Evolutionary conservation across 1,140 invertebrate genomes (phyloP).

Genomic region (Drosophila mauritiana): DNA sequence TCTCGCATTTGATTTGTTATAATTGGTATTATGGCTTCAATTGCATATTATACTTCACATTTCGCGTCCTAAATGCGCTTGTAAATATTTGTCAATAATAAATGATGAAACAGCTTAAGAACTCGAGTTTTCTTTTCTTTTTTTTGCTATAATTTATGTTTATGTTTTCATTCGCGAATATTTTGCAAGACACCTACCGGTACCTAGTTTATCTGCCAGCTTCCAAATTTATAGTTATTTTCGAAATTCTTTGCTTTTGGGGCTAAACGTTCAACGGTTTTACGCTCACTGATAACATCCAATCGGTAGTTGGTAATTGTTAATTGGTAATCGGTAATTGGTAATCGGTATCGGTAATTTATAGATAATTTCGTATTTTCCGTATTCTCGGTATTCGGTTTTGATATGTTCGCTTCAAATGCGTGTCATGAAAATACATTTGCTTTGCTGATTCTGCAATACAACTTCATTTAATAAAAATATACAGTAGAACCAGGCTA

Average conservation of each 20-base stretch:
- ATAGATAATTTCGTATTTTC: constrained; percentile 38
- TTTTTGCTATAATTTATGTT: not conserved
- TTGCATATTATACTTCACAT: constrained; percentile 49
- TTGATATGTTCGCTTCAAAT: constrained; percentile 80
- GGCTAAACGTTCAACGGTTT: constrained; percentile 42
- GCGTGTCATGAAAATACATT: constrained; percentile 79
- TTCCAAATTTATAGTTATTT: constrained; percentile 33
- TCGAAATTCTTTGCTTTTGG: constrained; percentile 14
- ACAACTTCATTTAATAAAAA: constrained; percentile 72
- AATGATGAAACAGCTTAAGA: constrained; percentile 70
- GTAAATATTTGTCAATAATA: constrained; percentile 74
- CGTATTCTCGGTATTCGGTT: constrained; percentile 37
- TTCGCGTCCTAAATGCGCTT: constrained; percentile 61
- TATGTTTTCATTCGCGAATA: constrained; percentile 9
- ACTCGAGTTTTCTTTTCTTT: constrained; percentile 22
- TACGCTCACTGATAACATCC: constrained; percentile 23
- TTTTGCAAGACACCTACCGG: constrained; percentile 17
- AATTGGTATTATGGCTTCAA: constrained; percentile 30
- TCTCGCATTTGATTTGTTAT: constrained; percentile 11
- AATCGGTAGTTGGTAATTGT: constrained; percentile 19
- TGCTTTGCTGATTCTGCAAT: constrained; percentile 61
- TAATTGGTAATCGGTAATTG: not conserved
- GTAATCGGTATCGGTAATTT: constrained; percentile 18
- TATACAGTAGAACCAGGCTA: constrained; percentile 67
- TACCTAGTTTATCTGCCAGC: constrained; percentile 13